Evolutionary conservation across 1,140 invertebrate species (phyloP), one percentile per base, ranked within the genome.

Genomic region (Druon quercuslanigerum): DNA sequence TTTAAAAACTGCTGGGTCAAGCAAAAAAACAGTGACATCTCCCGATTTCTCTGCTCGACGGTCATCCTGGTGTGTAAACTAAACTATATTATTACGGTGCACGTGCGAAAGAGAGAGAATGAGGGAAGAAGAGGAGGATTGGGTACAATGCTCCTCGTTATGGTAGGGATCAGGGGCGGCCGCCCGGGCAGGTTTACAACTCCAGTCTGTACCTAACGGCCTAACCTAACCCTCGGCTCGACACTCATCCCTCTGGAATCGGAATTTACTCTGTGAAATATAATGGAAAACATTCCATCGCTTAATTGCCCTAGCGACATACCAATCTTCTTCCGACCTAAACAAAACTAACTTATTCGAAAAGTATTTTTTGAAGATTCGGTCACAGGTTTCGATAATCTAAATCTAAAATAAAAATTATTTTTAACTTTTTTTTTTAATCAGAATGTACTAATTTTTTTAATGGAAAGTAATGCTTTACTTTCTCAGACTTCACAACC

Each of bases 71-170:
- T 66, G 60, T 66, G 60, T 66, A 66, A 66, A 66, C 25, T 66
- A 40, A 13, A 40, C 60, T 66, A 66, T 66, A 66, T 66, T 66
- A 66, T 66, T 66, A 40, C 33, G 46, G 25, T 66, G 60, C 40
- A 66, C 60, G 40, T 66, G 60, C 60, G 54, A n/a, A 46, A 74
- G n/a, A 60, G 73, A 74, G 56, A 74, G 33, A 74, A 33, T 60
- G 16, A 46, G 17, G 33, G 17, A 52, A 25, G 40, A 51, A 73
- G n/a, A 57, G 20, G 20, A 46, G 60, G 60, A 66, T 66, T 66
- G 60, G 60, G 60, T 66, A 66, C 60, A 66, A 66, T 66, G 60
- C 25, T 66, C 25, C 25, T 66, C 60, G 60, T 66, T 66, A 66
- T 66, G 60, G 60, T 20, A 46, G 60, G 60, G 60, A 66, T 66